These are phyloP conservation scores for Parambassis ranga DNA, from an alignment of 2,797 vertebrate species.

Conservation along the genomic window DNA sequence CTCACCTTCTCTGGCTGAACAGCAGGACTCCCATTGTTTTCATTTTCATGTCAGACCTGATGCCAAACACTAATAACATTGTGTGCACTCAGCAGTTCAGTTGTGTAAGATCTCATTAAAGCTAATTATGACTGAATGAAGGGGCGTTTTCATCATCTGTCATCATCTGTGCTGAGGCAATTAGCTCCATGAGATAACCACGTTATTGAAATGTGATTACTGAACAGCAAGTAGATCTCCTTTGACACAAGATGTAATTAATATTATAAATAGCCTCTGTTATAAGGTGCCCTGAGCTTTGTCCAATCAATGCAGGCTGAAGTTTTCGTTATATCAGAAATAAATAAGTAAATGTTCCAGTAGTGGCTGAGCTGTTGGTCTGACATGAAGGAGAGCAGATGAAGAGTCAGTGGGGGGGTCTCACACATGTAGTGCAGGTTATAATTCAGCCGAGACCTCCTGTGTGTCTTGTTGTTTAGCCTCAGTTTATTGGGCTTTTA, in stretches of 20 bases:
- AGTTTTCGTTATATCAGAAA: no score
- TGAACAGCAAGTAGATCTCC: conserved; percentile 29
- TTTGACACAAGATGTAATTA: conserved; percentile 22
- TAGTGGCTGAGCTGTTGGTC: conserved; percentile 15
- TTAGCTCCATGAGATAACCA: conserved; percentile 39
- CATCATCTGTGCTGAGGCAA: conserved; percentile 36
- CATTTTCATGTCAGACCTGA: not conserved
- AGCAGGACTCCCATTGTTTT: conserved; percentile 4
- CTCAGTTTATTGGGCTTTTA: not conserved
- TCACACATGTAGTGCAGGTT: conserved; percentile 58
- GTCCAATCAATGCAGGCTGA: no score
- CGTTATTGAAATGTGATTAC: conserved; percentile 56
- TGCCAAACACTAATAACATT: not conserved
- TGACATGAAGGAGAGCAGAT: conserved; percentile 55
- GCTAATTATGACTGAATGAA: conserved; percentile 47
- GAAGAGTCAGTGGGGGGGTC: conserved; percentile 69
- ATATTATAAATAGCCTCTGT: conserved; percentile 6
- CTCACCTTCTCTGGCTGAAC: not conserved
- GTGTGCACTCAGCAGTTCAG: not conserved
- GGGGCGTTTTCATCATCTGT: conserved; percentile 16
- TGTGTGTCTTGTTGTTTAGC: conserved; percentile 36
- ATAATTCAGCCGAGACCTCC: conserved; percentile 57
- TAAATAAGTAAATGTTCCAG: not conserved
- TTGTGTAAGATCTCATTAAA: conserved; percentile 40
- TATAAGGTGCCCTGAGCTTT: not conserved